phyloP scores from a whole-genome alignment of 2,113 vertebrate species.

The Apaloderma vittatum region DNA sequence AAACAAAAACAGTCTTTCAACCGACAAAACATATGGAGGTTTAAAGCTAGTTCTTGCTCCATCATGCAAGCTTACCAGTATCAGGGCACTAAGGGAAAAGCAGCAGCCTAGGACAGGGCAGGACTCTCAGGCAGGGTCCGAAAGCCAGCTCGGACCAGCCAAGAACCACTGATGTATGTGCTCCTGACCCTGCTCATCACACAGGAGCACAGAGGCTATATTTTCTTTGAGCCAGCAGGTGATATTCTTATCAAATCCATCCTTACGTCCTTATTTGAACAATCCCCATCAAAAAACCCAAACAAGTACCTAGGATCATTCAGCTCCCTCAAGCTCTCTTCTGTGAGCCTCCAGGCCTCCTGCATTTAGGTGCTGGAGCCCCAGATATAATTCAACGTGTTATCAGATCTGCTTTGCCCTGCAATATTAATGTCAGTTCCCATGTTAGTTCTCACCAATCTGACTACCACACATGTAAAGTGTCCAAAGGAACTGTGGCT shows the following conservation, averaged over 20 bases:
- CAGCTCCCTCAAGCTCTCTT: not conserved
- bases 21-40: not conserved
- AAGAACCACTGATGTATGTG: rapidly evolving
- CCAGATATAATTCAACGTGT: not conserved
- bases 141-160: not conserved
- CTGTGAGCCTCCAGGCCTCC: not conserved
- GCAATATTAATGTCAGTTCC: conserved; percentile 23
- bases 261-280: not conserved
- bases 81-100: not conserved
- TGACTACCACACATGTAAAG: conserved; percentile 21
- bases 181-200: not conserved
- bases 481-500: not conserved
- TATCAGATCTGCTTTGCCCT: conserved; percentile 22
- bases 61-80: not conserved
- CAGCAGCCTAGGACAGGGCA: not conserved
- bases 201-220: not conserved
- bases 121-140: not conserved
- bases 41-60: not conserved
- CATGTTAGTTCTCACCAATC: conserved; percentile 2
- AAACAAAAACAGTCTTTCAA: not conserved
- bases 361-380: not conserved
- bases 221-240: not conserved
- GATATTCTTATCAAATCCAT: not conserved
- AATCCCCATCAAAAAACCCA: not conserved
- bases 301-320: not conserved